A percentile compares a stretch with the other conserved stretches of the same genome.
Evolutionary conservation across 2,888 invertebrate genomes (phyloP).

Genomic region (Apodemia mormo): DNA sequence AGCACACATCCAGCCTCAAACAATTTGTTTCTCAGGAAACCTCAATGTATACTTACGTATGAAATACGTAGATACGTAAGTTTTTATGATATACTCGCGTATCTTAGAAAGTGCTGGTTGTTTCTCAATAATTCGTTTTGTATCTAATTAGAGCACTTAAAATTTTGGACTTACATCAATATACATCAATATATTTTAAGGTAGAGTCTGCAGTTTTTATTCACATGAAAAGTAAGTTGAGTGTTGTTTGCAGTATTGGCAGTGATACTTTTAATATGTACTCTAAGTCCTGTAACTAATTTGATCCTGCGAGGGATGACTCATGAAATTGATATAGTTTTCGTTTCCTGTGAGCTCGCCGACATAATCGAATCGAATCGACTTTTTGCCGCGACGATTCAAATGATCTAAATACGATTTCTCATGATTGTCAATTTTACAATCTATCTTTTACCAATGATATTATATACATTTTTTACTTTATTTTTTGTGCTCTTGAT

Average conservation of each 20-base stretch:
- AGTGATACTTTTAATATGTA: conserved; percentile 15
- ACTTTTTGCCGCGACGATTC: conserved; percentile 69
- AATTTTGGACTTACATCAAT: too few species aligned
- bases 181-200: too few species aligned
- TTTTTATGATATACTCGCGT: too few species aligned
- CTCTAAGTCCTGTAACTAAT: conserved; percentile 61
- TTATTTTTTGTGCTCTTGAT: background rate
- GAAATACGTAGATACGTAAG: too few species aligned
- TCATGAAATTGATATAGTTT: conserved; percentile 60
- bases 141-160: too few species aligned
- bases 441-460: conserved; percentile 28
- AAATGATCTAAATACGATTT: conserved; percentile 72
- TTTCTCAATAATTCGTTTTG: too few species aligned
- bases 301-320: conserved; percentile 63
- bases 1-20: too few species aligned
- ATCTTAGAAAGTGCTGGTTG: too few species aligned
- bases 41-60: too few species aligned
- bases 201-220: too few species aligned
- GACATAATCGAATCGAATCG: conserved; percentile 65
- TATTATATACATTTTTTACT: background rate
- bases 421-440: conserved; percentile 50
- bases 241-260: background rate
- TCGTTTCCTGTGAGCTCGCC: conserved; percentile 56
- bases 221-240: too few species aligned
- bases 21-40: too few species aligned